These are phyloP conservation scores for Buathra laborator DNA, from an alignment of 2,888 invertebrate species.

Conservation along the genomic window DNA sequence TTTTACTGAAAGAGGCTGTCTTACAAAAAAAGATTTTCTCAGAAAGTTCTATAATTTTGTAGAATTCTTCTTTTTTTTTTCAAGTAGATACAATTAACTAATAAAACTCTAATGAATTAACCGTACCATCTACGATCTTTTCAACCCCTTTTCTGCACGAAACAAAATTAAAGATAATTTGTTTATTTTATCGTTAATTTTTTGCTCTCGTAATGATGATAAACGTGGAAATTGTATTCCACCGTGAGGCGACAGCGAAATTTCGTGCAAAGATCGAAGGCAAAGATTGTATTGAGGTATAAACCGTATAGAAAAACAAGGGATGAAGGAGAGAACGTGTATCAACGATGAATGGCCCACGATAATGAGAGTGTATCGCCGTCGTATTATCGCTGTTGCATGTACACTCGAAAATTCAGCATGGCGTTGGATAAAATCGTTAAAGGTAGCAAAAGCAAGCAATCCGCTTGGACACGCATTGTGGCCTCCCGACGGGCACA, in stretches of 20 bases:
- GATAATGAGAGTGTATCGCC: slow-evolving; percentile 64
- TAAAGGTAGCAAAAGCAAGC: slow-evolving; percentile 61
- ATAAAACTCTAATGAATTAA: too few relatives aligned
- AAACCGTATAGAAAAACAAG: slow-evolving; percentile 30
- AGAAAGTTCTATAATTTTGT: too few relatives aligned
- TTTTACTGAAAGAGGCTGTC: too few relatives aligned
- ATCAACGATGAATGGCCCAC: slow-evolving; percentile 55
- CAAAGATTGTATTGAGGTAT: slow-evolving; percentile 34
- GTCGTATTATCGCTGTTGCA: slow-evolving; percentile 59
- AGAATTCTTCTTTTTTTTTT: too few relatives aligned
- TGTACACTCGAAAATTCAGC: slow-evolving; percentile 61
- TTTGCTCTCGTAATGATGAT: not conserved
- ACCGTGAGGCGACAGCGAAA: not conserved
- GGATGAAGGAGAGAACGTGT: slow-evolving; percentile 20
- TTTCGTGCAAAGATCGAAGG: not conserved
- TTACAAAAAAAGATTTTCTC: too few relatives aligned
- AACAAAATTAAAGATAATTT: too few relatives aligned
- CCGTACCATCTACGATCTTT: too few relatives aligned
- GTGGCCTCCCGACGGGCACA: slow-evolving; percentile 61
- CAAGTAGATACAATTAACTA: too few relatives aligned
- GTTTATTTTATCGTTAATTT: too few relatives aligned
- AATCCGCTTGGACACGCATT: slow-evolving; percentile 52
- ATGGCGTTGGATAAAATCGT: slow-evolving; percentile 61
- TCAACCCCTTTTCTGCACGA: too few relatives aligned
- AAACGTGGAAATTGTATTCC: not conserved